These are phyloP conservation scores for Megaceryle torquata DNA, from an alignment of 2,113 vertebrate genomes.

Conservation along the genomic window DNA sequence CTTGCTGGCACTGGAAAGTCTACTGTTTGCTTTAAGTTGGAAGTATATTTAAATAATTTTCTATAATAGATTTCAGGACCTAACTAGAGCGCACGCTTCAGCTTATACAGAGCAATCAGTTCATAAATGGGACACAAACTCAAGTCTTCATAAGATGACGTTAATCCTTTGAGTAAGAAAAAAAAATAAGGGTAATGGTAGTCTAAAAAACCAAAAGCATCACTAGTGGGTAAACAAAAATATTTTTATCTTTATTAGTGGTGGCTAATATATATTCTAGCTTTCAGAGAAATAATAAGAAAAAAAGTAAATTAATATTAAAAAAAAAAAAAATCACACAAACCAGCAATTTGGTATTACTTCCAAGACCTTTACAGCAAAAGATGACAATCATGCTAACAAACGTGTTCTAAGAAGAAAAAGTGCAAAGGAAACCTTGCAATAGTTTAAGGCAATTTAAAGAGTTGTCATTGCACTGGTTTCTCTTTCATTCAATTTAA, in stretches of 20 bases:
- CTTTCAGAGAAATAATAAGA: background rate
- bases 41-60: background rate
- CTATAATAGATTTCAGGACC: background rate
- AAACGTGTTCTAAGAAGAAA: background rate
- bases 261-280: background rate
- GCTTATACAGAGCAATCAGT: background rate
- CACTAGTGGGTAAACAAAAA: background rate
- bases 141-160: background rate
- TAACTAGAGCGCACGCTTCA: background rate
- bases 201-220: background rate
- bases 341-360: background rate
- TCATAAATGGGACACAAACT: background rate
- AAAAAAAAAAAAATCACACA: background rate
- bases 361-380: background rate
- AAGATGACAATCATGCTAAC: background rate
- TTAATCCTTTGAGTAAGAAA: background rate
- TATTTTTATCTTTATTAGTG: background rate
- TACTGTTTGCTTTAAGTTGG: background rate
- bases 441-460: background rate
- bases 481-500: background rate
- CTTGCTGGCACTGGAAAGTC: background rate
- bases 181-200: background rate
- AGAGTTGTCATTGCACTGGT: background rate
- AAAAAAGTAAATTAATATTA: background rate
- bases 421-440: background rate